Percentiles rank a stretch among this genome's conserved stretches.
Evolutionary conservation across 1,140 invertebrate genomes (phyloP).

Genomic region (Metaphire vulgaris): DNA sequence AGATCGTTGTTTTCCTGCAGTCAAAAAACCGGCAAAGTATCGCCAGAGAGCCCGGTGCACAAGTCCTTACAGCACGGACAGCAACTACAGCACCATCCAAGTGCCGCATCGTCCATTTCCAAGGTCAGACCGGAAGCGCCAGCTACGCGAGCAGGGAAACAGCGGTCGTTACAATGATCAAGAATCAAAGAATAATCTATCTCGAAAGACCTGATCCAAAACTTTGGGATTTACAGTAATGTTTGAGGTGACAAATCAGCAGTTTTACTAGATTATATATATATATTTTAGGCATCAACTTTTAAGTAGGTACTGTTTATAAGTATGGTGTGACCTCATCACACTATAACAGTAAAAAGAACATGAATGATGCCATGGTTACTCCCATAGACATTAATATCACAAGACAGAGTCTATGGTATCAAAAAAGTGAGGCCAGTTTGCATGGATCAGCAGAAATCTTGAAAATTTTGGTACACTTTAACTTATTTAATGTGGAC

Average conservation of each 20-base stretch:
- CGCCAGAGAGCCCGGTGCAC: constrained; percentile 41
- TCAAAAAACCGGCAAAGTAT: constrained; percentile 32
- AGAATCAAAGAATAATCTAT: not conserved
- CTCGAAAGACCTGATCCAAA: not conserved
- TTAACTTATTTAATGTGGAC: too few relatives aligned
- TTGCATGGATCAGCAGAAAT: too few relatives aligned
- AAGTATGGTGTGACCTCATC: too few relatives aligned
- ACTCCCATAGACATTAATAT: not conserved
- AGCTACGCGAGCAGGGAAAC: not conserved
- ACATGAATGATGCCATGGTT: not conserved
- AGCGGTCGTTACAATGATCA: not conserved
- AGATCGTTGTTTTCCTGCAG: constrained; percentile 6
- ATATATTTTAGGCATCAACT: not conserved
- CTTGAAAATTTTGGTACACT: too few relatives aligned
- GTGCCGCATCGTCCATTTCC: constrained; percentile 36
- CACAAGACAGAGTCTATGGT: too few relatives aligned
- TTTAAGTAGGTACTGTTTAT: too few relatives aligned
- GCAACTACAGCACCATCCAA: constrained; percentile 50
- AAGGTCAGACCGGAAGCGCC: not conserved
- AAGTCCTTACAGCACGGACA: constrained; percentile 54
- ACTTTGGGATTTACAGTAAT: not conserved
- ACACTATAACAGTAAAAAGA: not conserved
- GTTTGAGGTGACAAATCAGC: not conserved
- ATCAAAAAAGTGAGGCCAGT: too few relatives aligned
- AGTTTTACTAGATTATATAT: not conserved